A percentile compares a stretch with the other conserved stretches of the same genome.
phyloP scores from a whole-genome alignment of 2,797 vertebrate genomes.

The Neoniphon sammara region DNA sequence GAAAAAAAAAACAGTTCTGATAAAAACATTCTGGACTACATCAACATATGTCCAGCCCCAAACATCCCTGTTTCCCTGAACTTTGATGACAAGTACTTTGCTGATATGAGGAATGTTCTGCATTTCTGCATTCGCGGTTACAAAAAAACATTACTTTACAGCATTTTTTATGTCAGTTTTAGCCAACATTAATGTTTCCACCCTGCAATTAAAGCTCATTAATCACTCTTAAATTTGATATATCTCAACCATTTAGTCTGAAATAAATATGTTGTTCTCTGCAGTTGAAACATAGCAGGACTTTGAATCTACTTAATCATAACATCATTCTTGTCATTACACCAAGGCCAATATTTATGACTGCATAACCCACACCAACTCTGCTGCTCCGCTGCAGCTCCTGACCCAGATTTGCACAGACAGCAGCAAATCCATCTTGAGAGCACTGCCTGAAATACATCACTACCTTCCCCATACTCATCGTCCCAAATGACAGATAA shows the following conservation, averaged over 20 bases:
- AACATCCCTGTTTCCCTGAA: not conserved
- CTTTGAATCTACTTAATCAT: constrained; percentile 25
- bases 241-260: not conserved
- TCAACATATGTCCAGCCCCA: not conserved
- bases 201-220: not conserved
- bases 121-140: not conserved
- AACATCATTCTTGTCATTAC: constrained; percentile 8
- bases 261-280: constrained; percentile 5
- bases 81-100: not conserved
- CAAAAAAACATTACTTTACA: not conserved
- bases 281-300: not conserved
- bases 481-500: constrained; percentile 60
- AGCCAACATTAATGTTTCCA: constrained; percentile 1
- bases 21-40: not conserved
- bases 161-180: not conserved
- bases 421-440: constrained; percentile 48
- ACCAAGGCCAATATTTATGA: constrained; percentile 32
- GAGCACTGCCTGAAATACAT: constrained; percentile 46
- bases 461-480: constrained; percentile 52
- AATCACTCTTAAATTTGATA: not conserved
- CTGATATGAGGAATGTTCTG: constrained; percentile 1
- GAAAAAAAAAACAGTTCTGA: not conserved
- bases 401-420: constrained; percentile 63
- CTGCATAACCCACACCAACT: constrained; percentile 30
- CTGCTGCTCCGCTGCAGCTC: constrained; percentile 15